Conservation (phyloP, 2,797 vertebrate species). For the Myripristis jacobus region DNA sequence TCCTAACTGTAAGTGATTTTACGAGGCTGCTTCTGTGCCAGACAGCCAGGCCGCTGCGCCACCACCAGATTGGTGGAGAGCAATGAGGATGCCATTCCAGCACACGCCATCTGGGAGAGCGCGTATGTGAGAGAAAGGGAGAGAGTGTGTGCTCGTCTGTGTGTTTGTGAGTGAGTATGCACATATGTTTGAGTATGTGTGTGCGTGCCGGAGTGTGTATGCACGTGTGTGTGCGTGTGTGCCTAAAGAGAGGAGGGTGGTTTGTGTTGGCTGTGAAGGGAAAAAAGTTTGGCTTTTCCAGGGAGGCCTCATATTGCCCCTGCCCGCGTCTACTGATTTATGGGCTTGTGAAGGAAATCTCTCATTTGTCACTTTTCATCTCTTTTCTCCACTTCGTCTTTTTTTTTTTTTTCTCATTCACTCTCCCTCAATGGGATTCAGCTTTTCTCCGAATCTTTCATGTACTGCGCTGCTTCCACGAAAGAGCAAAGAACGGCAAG, state of each 20-base stretch:
- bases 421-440: constrained; percentile 36
- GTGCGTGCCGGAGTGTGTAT: constrained; percentile 13
- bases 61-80: constrained; percentile 63
- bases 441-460: constrained; percentile 49
- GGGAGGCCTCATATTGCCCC: constrained; percentile 63
- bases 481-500: constrained; percentile 1
- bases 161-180: constrained; percentile 25
- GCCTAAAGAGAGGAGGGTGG: constrained; percentile 53
- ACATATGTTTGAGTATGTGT: constrained; percentile 62
- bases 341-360: constrained; percentile 80
- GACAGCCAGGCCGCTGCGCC: constrained; percentile 63
- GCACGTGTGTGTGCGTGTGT: constrained; percentile 22
- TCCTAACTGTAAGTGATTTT: constrained; percentile 77
- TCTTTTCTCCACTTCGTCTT: constrained; percentile 62
- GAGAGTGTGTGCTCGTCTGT: constrained; percentile 33
- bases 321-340: constrained; percentile 75
- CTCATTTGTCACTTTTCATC: constrained; percentile 82
- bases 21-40: constrained; percentile 69
- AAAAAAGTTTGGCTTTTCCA: constrained; percentile 52
- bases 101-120: constrained; percentile 70
- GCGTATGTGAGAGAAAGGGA: constrained; percentile 20
- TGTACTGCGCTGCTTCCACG: constrained; percentile 14
- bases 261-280: constrained; percentile 63
- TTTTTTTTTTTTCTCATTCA: constrained; percentile 44
- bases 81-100: constrained; percentile 67